These are phyloP conservation scores for Rattus norvegicus DNA, from an alignment of 2,113 vertebrate species.

Conservation along the genomic window DNA sequence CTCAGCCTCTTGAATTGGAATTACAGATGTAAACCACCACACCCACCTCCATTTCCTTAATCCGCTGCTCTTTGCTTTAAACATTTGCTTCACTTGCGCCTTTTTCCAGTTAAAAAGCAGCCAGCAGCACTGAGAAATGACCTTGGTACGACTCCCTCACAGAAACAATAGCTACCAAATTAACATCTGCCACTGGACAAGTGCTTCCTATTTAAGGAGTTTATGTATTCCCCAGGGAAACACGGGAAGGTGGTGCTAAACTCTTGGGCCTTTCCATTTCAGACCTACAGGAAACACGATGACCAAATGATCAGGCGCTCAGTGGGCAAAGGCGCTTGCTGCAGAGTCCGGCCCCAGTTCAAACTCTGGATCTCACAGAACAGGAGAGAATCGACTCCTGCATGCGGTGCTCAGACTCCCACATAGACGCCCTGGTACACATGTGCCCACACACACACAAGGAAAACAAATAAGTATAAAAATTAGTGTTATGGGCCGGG, in stretches of 20 bases:
- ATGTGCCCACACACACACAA: background rate
- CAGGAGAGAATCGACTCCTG: background rate
- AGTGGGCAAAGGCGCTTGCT: background rate
- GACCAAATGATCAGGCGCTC: background rate
- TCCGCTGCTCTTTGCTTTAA: background rate
- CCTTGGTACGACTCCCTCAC: background rate
- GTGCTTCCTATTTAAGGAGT: background rate
- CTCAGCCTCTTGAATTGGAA: background rate
- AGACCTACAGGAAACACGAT: background rate
- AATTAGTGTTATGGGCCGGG: background rate
- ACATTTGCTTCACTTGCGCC: background rate
- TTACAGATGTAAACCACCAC: background rate
- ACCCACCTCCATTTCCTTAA: background rate
- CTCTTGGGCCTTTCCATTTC: background rate
- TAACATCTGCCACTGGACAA: fast-evolving
- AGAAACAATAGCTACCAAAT: background rate
- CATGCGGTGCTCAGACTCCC: background rate
- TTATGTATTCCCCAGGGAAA: too few species aligned
- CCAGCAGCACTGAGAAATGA: background rate
- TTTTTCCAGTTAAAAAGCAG: background rate
- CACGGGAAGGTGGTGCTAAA: background rate
- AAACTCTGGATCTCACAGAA: background rate
- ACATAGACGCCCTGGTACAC: background rate
- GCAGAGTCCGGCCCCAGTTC: background rate
- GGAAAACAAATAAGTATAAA: background rate